A percentile compares a stretch with the other conserved stretches of the same genome.
Evolutionary conservation across 2,113 vertebrate species (phyloP).

Genomic region (Falcunculus frontatus): DNA sequence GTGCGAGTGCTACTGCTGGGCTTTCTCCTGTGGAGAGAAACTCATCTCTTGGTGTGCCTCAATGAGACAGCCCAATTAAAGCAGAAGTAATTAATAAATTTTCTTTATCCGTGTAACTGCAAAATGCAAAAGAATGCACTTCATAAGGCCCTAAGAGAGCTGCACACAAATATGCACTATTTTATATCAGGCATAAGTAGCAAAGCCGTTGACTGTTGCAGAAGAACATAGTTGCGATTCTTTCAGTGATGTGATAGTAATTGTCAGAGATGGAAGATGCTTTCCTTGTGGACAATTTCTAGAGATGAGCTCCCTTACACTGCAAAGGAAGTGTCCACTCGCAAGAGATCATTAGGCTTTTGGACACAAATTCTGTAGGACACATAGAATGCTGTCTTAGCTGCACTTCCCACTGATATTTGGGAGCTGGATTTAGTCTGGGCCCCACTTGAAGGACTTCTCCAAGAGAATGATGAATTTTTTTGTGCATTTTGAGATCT

Average conservation of each 20-base stretch:
- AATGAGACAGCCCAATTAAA: background rate
- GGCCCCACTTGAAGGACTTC: background rate
- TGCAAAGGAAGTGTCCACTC: background rate
- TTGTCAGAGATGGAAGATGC: background rate
- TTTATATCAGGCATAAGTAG: background rate
- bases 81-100: background rate
- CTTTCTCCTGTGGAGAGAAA: background rate
- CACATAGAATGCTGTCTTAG: background rate
- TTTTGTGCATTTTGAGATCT: background rate
- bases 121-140: background rate
- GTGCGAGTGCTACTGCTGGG: background rate
- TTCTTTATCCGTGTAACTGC: background rate
- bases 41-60: background rate
- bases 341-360: background rate
- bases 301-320: background rate
- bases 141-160: background rate
- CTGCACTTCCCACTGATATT: background rate
- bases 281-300: background rate
- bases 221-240: background rate
- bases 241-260: background rate
- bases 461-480: background rate
- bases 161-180: background rate
- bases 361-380: background rate
- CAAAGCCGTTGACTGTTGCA: background rate
- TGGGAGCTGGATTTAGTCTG: background rate